Conservation (phyloP, 2,797 vertebrate genomes). For the Craterocephalus amniculus region DNA sequence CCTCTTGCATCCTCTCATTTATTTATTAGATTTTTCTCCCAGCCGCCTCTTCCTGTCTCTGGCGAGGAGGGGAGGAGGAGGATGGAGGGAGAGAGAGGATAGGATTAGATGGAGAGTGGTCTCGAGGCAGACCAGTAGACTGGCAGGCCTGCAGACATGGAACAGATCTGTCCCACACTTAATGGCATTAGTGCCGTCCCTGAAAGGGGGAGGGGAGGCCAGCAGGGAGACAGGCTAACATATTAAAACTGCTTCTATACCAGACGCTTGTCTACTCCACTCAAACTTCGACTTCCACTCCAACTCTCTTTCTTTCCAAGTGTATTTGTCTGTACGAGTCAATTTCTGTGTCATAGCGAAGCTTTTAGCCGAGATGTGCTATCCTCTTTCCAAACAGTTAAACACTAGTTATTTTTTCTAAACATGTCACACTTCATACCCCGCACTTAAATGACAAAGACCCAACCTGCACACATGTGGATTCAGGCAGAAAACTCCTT, state of each 20-base stretch:
- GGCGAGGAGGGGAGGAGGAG: conserved; percentile 76
- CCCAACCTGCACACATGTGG: conserved; percentile 24
- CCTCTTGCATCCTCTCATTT: conserved; percentile 89
- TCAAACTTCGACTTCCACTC: conserved; percentile 69
- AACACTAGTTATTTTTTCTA: conserved; percentile 15
- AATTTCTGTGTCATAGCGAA: conserved; percentile 28
- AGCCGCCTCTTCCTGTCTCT: conserved; percentile 88
- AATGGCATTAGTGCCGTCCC: conserved; percentile 89
- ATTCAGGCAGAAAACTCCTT: conserved; percentile 60
- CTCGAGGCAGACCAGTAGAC: conserved; percentile 85
- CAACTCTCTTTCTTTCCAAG: conserved; percentile 57
- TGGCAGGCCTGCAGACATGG: conserved; percentile 86
- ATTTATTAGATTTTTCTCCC: conserved; percentile 88
- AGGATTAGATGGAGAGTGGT: conserved; percentile 87
- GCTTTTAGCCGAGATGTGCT: conserved; percentile 23
- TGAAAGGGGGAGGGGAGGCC: conserved; percentile 80
- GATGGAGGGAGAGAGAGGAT: conserved; percentile 80
- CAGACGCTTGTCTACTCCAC: conserved; percentile 79
- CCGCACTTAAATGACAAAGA: background rate
- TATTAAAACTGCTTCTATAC: conserved; percentile 83
- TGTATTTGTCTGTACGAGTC: conserved; percentile 32
- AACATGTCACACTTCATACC: conserved; percentile 16
- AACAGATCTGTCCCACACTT: conserved; percentile 88
- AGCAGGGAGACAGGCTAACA: conserved; percentile 81
- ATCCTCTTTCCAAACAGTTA: conserved; percentile 28